Conservation (phyloP, 2,113 vertebrate genomes). For the Eclectus roratus region DNA sequence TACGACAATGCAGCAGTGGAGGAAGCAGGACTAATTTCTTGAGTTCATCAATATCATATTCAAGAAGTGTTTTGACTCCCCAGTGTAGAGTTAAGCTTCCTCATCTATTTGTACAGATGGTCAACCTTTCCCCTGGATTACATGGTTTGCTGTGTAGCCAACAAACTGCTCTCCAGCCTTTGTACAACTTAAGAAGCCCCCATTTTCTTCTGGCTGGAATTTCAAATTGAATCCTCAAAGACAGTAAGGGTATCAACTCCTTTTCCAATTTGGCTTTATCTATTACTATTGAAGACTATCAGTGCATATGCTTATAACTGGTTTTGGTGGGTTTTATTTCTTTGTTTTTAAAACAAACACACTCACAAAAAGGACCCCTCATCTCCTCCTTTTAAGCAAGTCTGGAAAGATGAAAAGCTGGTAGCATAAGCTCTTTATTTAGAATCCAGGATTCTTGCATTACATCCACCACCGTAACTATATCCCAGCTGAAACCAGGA, state of each 20-base stretch:
- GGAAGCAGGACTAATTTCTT: not conserved
- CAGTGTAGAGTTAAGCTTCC: not conserved
- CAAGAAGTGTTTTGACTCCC: not conserved
- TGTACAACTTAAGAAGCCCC: not conserved
- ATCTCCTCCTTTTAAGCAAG: not conserved
- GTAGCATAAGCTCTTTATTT: not conserved
- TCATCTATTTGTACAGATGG: constrained; percentile 48
- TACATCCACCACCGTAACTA: not conserved
- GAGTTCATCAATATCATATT: not conserved
- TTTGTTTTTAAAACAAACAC: not conserved
- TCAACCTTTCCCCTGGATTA: constrained; percentile 38
- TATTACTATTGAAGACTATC: not conserved
- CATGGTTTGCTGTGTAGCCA: not conserved
- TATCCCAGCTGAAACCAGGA: not conserved
- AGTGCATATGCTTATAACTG: not conserved
- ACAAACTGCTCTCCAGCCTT: constrained; percentile 2
- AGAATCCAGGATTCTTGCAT: not conserved
- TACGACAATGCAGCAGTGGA: not conserved
- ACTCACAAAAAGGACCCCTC: not conserved
- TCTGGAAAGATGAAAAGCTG: not conserved
- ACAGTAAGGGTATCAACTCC: not conserved
- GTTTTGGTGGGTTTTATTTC: not conserved
- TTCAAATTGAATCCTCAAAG: not conserved
- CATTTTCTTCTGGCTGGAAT: constrained; percentile 23
- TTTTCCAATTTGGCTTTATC: not conserved